Base-by-base conservation (phyloP, 2,888 invertebrate genomes). In the Quadroppia sp. region DNA sequence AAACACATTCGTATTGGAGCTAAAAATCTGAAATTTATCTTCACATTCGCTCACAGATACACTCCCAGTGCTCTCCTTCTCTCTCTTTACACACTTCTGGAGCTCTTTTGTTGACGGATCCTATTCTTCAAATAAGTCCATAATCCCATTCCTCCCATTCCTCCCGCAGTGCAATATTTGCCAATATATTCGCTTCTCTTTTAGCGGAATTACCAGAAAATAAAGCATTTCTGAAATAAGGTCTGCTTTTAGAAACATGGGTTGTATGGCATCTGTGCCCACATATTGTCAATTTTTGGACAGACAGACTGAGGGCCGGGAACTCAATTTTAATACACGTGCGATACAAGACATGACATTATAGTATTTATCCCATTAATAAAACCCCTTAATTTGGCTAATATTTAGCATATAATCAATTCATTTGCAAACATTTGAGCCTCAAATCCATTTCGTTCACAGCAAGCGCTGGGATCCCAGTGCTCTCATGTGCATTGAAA, bases 101-200 rank as follows among this genome's bases (percentile, higher is more conserved):
- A 61, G 61, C 61, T 61, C 61, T 61, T 61, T 61, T 61, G 61
- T 61, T 61, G 61, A 61, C 36, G 36, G 61, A 61, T 32, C 23
- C 61, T 61, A 61, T 61, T 61, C 61, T 61, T 61, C 61, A 61
- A 32, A 20, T 67, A 67, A 67, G 67, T 40, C 67, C 23, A 67
- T 67, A 67, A 67, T 67, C 67, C 67, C 42, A 67, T 40, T 67
- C 67, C 67, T 67, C 67, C 67, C 42, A 67, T 40, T 67, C 67
- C 67, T 40, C 67, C 67, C n/a, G 67, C 67, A 42, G 67, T 67
- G 67, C 67, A 67, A 67, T 67, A 67, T 67, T 67, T 64, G 64
- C 64, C 64, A 64, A 64, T 64, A 36, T 64, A n/a, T 64, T 67
- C 25, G 67, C 23, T 25, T 36, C 32, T 23, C 23, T 23, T 67